These are phyloP conservation scores for Astur gentilis DNA, from an alignment of 2,113 vertebrate species.

Conservation along the genomic window DNA sequence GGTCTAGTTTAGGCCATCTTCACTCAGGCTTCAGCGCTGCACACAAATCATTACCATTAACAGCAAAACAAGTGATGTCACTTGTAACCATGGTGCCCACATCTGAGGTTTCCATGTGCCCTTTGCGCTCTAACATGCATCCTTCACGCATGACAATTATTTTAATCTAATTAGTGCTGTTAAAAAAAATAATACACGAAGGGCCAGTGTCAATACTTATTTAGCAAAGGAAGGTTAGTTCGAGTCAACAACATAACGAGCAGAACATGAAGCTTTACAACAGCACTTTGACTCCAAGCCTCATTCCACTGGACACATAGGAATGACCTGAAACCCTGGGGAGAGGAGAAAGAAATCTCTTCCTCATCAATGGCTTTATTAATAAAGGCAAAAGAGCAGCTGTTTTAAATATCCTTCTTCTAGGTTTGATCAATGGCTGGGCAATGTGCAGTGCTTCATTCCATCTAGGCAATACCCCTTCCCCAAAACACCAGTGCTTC, in stretches of 20 bases:
- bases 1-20: conserved; percentile 58
- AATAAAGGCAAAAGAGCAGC: background rate
- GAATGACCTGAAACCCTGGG: background rate
- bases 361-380: background rate
- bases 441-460: background rate
- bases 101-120: conserved; percentile 5
- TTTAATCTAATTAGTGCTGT: conserved; percentile 51
- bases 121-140: conserved; percentile 47
- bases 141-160: conserved; percentile 37
- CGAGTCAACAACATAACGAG: background rate
- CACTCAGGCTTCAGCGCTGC: conserved; percentile 57
- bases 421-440: background rate
- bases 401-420: background rate
- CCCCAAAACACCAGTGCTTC: background rate
- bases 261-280: background rate
- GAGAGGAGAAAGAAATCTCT: background rate
- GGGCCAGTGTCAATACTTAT: background rate
- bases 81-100: conserved; percentile 73
- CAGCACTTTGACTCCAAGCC: background rate
- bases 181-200: background rate
- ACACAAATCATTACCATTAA: conserved; percentile 64
- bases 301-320: background rate
- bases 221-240: background rate
- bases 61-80: conserved; percentile 74
- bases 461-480: background rate